A percentile compares a stretch with the other conserved stretches of the same genome.
phyloP scores from a whole-genome alignment of 1,140 invertebrate species.

The Plectrocnemia conspersa region DNA sequence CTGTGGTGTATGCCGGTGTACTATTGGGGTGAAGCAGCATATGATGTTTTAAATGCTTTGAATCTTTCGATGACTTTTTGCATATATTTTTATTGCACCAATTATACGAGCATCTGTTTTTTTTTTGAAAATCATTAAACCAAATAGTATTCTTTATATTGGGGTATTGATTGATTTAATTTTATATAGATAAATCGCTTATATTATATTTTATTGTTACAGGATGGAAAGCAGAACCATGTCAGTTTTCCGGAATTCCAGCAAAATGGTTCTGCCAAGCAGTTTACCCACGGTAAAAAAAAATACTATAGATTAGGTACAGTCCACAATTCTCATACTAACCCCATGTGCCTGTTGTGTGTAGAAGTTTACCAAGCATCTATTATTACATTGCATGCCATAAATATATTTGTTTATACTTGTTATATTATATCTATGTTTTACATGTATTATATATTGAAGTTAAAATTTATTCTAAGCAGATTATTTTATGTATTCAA shows the following conservation, averaged over 20 bases:
- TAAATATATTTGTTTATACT: neutral
- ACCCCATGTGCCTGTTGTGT: constrained; percentile 33
- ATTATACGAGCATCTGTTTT: neutral
- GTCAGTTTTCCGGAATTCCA: constrained; percentile 82
- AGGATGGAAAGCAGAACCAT: constrained; percentile 79
- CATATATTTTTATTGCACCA: too few species aligned
- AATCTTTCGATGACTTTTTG: too few species aligned
- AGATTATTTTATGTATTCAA: too few species aligned
- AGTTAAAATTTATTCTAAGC: too few species aligned
- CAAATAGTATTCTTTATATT: too few species aligned
- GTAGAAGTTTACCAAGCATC: constrained; percentile 33
- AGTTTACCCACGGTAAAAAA: constrained; percentile 78
- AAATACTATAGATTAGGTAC: constrained; percentile 58
- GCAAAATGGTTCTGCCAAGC: constrained; percentile 78
- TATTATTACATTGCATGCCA: constrained; percentile 25
- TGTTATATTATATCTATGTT: too few species aligned
- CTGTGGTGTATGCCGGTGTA: too few species aligned
- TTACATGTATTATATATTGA: too few species aligned
- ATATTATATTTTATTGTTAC: constrained; percentile 43
- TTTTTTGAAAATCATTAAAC: neutral
- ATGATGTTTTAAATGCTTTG: too few species aligned
- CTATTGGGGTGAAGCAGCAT: too few species aligned
- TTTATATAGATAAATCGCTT: too few species aligned
- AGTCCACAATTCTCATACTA: constrained; percentile 39
- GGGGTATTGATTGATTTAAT: too few species aligned